A percentile compares a stretch with the other conserved stretches of the same genome.
Evolutionary conservation across 1,140 invertebrate genomes (phyloP).

Genomic region (Melitaea cinxia): DNA sequence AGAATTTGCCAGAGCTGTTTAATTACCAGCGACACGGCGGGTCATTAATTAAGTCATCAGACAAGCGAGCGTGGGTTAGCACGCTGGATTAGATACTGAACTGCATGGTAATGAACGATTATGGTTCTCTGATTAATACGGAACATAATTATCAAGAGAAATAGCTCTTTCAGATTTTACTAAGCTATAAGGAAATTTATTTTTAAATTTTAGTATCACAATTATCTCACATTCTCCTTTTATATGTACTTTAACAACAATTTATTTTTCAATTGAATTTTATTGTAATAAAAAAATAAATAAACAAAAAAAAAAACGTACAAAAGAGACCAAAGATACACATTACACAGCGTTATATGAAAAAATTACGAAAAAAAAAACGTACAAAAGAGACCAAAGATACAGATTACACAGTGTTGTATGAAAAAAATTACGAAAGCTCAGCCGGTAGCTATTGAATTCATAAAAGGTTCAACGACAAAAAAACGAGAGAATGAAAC

Average conservation of each 20-base stretch:
- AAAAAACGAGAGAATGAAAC: conserved; percentile 9
- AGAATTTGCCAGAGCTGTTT: conserved; percentile 75
- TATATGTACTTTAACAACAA: background rate
- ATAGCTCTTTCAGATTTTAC: conserved; percentile 31
- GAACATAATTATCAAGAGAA: conserved; percentile 42
- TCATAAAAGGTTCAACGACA: conserved; percentile 19
- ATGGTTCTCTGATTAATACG: conserved; percentile 44
- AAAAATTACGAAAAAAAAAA: background rate
- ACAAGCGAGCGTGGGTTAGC: conserved; percentile 61
- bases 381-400: conserved; percentile 24
- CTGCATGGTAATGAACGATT: conserved; percentile 67
- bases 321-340: conserved; percentile 20
- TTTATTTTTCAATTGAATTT: background rate
- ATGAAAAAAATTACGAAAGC: conserved; percentile 30
- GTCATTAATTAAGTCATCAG: conserved; percentile 80
- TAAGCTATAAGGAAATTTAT: conserved; percentile 27
- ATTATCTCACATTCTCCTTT: background rate
- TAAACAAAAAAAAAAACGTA: conserved; percentile 8
- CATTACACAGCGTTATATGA: conserved; percentile 17
- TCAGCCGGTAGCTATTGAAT: conserved; percentile 23
- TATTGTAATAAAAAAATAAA: conserved; percentile 10
- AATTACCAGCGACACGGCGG: conserved; percentile 74
- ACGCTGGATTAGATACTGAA: conserved; percentile 63
- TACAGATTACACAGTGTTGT: conserved; percentile 17
- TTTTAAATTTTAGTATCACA: conserved; percentile 14